Conservation (phyloP, 1,140 invertebrate species). For the Apis florea region DNA sequence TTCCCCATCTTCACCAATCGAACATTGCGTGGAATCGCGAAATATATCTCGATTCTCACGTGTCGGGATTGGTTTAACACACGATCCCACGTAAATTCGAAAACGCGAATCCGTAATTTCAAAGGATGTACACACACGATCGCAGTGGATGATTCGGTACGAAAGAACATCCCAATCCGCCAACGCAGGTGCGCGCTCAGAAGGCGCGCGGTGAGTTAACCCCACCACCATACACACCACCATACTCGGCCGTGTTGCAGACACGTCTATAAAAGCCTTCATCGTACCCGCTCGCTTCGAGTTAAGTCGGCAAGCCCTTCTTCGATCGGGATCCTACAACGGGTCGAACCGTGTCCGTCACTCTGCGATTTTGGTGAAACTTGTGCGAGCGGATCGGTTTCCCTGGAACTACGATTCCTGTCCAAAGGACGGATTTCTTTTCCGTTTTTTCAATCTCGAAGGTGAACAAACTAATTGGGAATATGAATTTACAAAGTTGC, state of each 20-base stretch:
- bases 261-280: slow-evolving; percentile 55
- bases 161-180: slow-evolving; percentile 14
- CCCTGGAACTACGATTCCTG: background rate
- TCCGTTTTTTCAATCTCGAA: background rate
- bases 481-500: too few species aligned
- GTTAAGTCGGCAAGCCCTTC: slow-evolving; percentile 45
- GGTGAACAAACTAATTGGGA: background rate
- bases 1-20: too few species aligned
- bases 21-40: background rate
- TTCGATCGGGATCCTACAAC: slow-evolving; percentile 45
- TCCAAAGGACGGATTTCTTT: background rate
- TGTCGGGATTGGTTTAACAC: background rate
- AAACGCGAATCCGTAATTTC: background rate
- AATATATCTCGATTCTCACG: background rate
- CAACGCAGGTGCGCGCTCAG: slow-evolving; percentile 56
- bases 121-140: background rate
- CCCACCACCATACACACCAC: slow-evolving; percentile 45
- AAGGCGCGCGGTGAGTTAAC: slow-evolving; percentile 37
- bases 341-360: background rate
- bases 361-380: slow-evolving; percentile 26
- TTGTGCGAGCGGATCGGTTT: slow-evolving; percentile 8
- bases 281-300: slow-evolving; percentile 36
- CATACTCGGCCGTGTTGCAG: slow-evolving; percentile 8
- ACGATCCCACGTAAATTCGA: background rate
- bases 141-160: background rate